A percentile compares a stretch with the other conserved stretches of the same genome.
These are phyloP conservation scores for Furcula furcula DNA, from an alignment of 2,888 invertebrate species.

Conservation along the genomic window DNA sequence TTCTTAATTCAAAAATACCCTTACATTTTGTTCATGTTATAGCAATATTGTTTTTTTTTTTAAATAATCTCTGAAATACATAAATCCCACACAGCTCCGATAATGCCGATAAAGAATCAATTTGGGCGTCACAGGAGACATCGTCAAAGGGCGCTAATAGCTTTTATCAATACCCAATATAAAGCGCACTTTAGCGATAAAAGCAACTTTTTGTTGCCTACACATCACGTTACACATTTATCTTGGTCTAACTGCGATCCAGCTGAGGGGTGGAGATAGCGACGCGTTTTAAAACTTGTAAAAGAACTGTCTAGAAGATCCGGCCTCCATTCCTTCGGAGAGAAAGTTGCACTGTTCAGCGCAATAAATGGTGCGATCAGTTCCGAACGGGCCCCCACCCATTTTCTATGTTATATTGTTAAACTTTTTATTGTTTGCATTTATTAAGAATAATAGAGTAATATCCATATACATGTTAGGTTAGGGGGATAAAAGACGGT, in stretches of 20 bases:
- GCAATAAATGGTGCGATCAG: conserved; percentile 74
- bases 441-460: background rate
- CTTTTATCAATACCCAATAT: conserved; percentile 2
- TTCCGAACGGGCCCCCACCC: conserved; percentile 53
- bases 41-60: too few relatives aligned
- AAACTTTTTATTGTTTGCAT: conserved; percentile 28
- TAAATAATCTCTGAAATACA: background rate
- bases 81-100: background rate
- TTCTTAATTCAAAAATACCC: too few relatives aligned
- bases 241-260: conserved; percentile 27
- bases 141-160: conserved; percentile 1
- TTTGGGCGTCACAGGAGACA: background rate
- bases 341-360: conserved; percentile 68
- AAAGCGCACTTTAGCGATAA: conserved; percentile 8
- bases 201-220: conserved; percentile 17
- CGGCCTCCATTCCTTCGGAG: conserved; percentile 51
- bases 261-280: conserved; percentile 32
- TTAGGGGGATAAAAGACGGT: too few relatives aligned
- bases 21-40: too few relatives aligned
- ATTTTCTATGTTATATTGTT: conserved; percentile 43
- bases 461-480: too few relatives aligned
- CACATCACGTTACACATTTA: conserved; percentile 27
- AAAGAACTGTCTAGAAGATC: conserved; percentile 59
- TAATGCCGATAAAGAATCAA: background rate
- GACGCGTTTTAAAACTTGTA: conserved; percentile 69